phyloP scores from a whole-genome alignment of 2,888 invertebrate species.

The Salticus scenicus region DNA sequence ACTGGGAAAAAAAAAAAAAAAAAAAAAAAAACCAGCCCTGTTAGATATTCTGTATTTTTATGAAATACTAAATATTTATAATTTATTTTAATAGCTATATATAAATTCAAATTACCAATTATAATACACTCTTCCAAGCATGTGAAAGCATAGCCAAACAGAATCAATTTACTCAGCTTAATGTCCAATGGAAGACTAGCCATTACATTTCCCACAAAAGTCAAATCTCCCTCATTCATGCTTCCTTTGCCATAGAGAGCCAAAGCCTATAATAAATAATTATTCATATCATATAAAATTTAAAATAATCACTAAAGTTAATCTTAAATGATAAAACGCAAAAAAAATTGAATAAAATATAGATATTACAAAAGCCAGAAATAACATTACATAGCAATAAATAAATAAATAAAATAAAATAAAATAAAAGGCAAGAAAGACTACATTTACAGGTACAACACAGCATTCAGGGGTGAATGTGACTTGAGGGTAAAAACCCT shows the following conservation, averaged over 20 bases:
- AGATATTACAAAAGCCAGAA: slow-evolving; percentile 35
- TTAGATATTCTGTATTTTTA: too few relatives aligned
- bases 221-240: slow-evolving; percentile 87
- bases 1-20: too few relatives aligned
- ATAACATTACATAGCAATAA: slow-evolving; percentile 4
- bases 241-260: slow-evolving; percentile 79
- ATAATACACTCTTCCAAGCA: slow-evolving; percentile 88
- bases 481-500: too few relatives aligned
- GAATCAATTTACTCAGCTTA: slow-evolving; percentile 86
- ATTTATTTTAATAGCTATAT: too few relatives aligned
- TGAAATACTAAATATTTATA: too few relatives aligned
- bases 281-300: not conserved
- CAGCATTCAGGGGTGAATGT: too few relatives aligned
- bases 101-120: slow-evolving; percentile 82
- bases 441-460: too few relatives aligned
- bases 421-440: too few relatives aligned
- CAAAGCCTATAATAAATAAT: slow-evolving; percentile 81
- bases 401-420: too few relatives aligned
- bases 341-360: not conserved
- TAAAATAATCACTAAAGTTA: not conserved
- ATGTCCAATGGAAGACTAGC: slow-evolving; percentile 89
- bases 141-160: slow-evolving; percentile 90
- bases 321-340: not conserved
- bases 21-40: too few relatives aligned
- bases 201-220: slow-evolving; percentile 89